A percentile compares a stretch with the other conserved stretches of the same genome.
These are phyloP conservation scores for Novumbra hubbsi DNA, from an alignment of 2,797 vertebrate species.

Conservation along the genomic window DNA sequence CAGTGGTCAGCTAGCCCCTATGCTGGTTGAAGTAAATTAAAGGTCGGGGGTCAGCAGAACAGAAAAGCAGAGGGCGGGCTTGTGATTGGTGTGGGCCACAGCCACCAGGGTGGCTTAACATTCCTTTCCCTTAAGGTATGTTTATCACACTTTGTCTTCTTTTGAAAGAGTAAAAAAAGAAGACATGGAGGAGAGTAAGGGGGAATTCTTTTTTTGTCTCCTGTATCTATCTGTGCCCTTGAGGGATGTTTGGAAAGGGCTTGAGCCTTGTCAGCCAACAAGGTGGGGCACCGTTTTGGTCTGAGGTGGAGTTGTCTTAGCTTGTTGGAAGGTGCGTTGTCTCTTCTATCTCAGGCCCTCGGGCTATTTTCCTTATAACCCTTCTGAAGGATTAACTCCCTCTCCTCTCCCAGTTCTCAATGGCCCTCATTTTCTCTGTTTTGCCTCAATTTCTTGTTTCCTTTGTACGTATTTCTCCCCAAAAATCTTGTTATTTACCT, in stretches of 20 bases:
- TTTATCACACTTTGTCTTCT: slow-evolving; percentile 10
- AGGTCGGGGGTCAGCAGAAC: slow-evolving; percentile 8
- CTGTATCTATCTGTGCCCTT: slow-evolving; percentile 4
- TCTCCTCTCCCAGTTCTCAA: background rate
- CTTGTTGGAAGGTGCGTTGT: slow-evolving; percentile 13
- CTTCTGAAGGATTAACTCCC: background rate
- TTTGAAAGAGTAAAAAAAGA: background rate
- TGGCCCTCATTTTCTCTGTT: background rate
- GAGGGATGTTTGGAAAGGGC: slow-evolving; percentile 1
- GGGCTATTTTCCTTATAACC: background rate
- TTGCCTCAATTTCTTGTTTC: background rate
- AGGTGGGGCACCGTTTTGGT: slow-evolving; percentile 7
- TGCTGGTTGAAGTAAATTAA: background rate
- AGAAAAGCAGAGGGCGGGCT: slow-evolving; percentile 1
- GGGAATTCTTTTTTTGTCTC: background rate
- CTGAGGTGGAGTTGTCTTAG: slow-evolving; percentile 16
- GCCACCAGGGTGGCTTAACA: background rate
- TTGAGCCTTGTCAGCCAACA: background rate
- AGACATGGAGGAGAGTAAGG: background rate
- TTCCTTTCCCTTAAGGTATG: slow-evolving; percentile 9
- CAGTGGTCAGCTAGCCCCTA: background rate
- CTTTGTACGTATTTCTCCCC: background rate
- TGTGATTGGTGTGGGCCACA: background rate
- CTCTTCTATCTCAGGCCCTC: background rate
- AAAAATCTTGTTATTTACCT: background rate